Conservation (phyloP, 2,888 invertebrate genomes). For the Conops quadrifasciatus region DNA sequence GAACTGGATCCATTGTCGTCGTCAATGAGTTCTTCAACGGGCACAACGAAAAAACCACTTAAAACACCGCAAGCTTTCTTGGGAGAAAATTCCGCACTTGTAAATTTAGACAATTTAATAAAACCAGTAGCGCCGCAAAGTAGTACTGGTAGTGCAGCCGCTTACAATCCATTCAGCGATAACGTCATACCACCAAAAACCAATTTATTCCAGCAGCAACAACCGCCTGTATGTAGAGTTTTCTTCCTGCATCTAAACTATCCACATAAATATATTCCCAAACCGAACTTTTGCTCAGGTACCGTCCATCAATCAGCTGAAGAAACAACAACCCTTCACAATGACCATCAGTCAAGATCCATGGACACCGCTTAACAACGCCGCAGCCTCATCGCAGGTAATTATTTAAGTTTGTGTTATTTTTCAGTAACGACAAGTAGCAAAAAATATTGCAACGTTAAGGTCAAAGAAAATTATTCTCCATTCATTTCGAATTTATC, state of each 20-base stretch:
- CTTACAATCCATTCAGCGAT: constrained; percentile 66
- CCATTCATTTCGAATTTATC: too few relatives aligned
- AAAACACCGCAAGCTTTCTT: constrained; percentile 96
- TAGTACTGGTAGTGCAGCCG: constrained; percentile 57
- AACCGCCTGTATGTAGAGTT: constrained; percentile 60
- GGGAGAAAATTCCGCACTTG: constrained; percentile 95
- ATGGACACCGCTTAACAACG: constrained; percentile 62
- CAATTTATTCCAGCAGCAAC: constrained; percentile 71
- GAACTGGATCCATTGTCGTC: constrained; percentile 64
- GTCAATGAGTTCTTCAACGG: constrained; percentile 47
- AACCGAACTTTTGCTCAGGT: constrained; percentile 51
- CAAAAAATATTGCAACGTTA: neutral
- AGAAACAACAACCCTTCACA: constrained; percentile 65
- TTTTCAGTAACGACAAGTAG: too few relatives aligned
- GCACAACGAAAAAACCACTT: constrained; percentile 60
- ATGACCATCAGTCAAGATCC: constrained; percentile 65
- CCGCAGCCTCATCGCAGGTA: constrained; percentile 60
- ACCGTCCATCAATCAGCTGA: constrained; percentile 66
- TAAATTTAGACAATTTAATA: constrained; percentile 97
- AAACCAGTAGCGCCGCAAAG: constrained; percentile 67
- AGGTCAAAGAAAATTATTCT: neutral
- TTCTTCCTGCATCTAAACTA: neutral
- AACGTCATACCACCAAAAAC: constrained; percentile 64
- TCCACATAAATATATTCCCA: neutral
- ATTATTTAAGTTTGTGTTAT: constrained; percentile 36